Base-by-base conservation (phyloP, 2,888 invertebrate genomes). In the Seladonia tumulorum region DNA sequence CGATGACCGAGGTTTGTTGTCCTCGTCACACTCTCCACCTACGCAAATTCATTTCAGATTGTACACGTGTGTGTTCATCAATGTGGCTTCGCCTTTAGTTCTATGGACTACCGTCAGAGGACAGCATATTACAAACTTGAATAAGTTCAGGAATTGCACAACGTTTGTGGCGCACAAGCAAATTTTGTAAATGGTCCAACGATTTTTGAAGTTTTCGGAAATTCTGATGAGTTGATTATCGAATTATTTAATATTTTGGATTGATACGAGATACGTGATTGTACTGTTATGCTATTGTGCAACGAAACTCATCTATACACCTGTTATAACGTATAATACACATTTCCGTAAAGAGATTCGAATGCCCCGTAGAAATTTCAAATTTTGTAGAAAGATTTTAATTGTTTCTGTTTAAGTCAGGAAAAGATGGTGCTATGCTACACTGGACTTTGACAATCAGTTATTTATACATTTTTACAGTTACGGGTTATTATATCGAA, bases 111-210 rank as follows among this genome's bases (percentile, higher is more conserved):
- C 35, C 53, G 68, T 25, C 14, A 89, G 89, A 84, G 81, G 29
- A 66, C 89, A 76, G 60, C 85, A 84, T 63, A 1, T 22, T 75
- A n/a, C 75, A 70, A 76, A 60, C 29, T 78, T 22, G 18, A 57
- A 57, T 16, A 53, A 73, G 72, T 72, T 5, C 5, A 4, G 0
- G 25, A 75, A 18, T 25, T 22, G 10, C 42, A 42, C 45, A 35
- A n/a, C 5, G 42, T 16, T 57, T 53, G 35, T 18, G 16, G 8
- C 5, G 22, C 18, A 49, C 66, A 16, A 8, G 1, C 39, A n/a
- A 42, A 70, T 22, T 35, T 18, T 60, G 0, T 60, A 22, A 12
- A 63, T 29, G 1, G 16, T 35, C 16, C 29, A 3, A 35, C 1
- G 14, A 14, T 16, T 16, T 25, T 5, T 1, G 63, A 5, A 35